These are phyloP conservation scores for Lasioglossum albipes DNA, from an alignment of 1,140 invertebrate genomes.

Conservation along the genomic window DNA sequence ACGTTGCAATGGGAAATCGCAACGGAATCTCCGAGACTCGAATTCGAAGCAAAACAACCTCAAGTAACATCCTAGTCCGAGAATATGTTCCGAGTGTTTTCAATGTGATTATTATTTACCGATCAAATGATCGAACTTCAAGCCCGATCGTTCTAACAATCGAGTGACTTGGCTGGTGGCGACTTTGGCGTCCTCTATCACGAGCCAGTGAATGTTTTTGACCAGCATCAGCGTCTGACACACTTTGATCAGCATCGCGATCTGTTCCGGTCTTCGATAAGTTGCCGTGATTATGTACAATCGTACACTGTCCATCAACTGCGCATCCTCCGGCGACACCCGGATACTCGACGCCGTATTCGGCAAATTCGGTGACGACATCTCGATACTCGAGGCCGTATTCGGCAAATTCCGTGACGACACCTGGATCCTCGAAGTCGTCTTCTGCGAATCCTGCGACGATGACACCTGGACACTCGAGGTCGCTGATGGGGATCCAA, in stretches of 20 bases:
- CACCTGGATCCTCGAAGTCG: constrained; percentile 33
- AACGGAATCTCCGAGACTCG: too few relatives aligned
- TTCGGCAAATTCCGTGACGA: too few relatives aligned
- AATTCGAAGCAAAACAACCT: too few relatives aligned
- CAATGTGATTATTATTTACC: constrained; percentile 78
- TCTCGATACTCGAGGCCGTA: too few relatives aligned
- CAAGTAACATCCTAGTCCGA: too few relatives aligned
- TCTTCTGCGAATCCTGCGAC: constrained; percentile 10
- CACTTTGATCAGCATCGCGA: constrained; percentile 93
- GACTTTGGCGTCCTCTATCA: constrained; percentile 90
- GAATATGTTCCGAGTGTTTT: too few relatives aligned
- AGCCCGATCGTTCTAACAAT: constrained; percentile 84
- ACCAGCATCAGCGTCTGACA: constrained; percentile 94
- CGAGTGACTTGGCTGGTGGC: constrained; percentile 84
- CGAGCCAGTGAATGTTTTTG: constrained; percentile 92
- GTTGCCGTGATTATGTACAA: constrained; percentile 94
- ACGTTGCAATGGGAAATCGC: too few relatives aligned
- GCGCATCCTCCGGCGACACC: too few relatives aligned
- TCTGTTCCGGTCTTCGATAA: constrained; percentile 92
- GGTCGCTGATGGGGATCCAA: neutral
- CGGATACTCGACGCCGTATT: too few relatives aligned
- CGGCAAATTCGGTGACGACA: too few relatives aligned
- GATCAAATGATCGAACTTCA: constrained; percentile 87
- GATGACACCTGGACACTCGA: too few relatives aligned
- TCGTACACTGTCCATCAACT: constrained; percentile 57